Base-by-base conservation (phyloP, 2,113 vertebrate genomes). In the Sula dactylatra region DNA sequence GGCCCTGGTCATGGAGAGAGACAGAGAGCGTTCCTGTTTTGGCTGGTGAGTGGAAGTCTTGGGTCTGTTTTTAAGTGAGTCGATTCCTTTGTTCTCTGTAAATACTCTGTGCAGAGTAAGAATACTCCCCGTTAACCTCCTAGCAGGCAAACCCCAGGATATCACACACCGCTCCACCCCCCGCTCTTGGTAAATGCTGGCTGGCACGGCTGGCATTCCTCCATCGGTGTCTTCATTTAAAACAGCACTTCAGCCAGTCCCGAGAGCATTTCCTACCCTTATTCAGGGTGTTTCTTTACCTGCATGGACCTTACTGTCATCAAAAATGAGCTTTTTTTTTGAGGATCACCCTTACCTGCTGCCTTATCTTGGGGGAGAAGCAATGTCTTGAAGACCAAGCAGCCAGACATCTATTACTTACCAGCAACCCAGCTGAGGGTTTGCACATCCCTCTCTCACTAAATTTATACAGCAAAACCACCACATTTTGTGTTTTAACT, bases 271-370 rank as follows among this genome's bases (percentile, higher is more conserved):
- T 65, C 74, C 38, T 9, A 26, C 69, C 36, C 59, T 8, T 29
- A 34, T 5, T 7, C n/a, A 11, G 36, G 0, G 7, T 12, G 6
- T 11, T 62, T 12, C n/a, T 38, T 34, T n/a, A 16, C 52, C 73
- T 36, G 15, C 8, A 0, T 4, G 24, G 49, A 11, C 24, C 74
- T 21, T 45, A 36, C 31, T 4, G 45, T 36, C 13, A 9, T 1
- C 1, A 11, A 29, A 69, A 76, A 50, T 2, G 0, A 42, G 12
- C 17, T 18, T 5, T 2, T 65, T 5, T 22, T 55, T 45, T 42
- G 38, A 34, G 52, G 7, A 3, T 44, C 61, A 20, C 26, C 38
- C 24, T n/a, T n/a, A 34, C 16, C 64, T 38, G 45, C 36, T 85
- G 44, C 38, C 38, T 34, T 15, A 31, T 15, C 59, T 20, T 3